phyloP scores from a whole-genome alignment of 2,113 vertebrate genomes.

The Pygoscelis adeliae region DNA sequence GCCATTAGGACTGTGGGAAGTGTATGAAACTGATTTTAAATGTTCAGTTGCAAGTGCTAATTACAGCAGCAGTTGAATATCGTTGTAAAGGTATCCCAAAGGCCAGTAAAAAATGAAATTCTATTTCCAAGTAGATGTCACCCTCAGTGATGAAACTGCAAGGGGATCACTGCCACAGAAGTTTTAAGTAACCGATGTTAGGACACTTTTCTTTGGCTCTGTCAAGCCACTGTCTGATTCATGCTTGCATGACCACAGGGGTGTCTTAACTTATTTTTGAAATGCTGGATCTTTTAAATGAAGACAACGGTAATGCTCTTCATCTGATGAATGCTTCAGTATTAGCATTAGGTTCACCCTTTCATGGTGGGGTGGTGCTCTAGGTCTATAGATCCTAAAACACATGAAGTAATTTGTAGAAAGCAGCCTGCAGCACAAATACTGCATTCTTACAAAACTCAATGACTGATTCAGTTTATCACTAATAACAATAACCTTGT shows the following conservation, averaged over 20 bases:
- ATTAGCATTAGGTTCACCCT: neutral
- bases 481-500: neutral
- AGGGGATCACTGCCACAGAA: neutral
- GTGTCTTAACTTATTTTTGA: neutral
- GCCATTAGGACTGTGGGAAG: neutral
- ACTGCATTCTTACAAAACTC: neutral
- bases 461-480: neutral
- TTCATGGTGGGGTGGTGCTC: neutral
- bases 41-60: neutral
- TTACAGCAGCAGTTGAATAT: neutral
- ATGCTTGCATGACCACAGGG: neutral
- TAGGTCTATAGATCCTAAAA: neutral
- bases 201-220: neutral
- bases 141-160: neutral
- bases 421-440: neutral
- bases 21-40: neutral
- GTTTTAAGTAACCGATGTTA: neutral
- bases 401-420: neutral
- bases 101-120: neutral
- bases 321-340: neutral
- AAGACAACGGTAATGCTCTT: neutral
- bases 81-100: neutral
- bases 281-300: neutral
- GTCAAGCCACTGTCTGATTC: neutral
- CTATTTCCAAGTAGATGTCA: neutral